Evolutionary conservation across 2,113 vertebrate species (phyloP).

Genomic region (Neodon shergylaensis): DNA sequence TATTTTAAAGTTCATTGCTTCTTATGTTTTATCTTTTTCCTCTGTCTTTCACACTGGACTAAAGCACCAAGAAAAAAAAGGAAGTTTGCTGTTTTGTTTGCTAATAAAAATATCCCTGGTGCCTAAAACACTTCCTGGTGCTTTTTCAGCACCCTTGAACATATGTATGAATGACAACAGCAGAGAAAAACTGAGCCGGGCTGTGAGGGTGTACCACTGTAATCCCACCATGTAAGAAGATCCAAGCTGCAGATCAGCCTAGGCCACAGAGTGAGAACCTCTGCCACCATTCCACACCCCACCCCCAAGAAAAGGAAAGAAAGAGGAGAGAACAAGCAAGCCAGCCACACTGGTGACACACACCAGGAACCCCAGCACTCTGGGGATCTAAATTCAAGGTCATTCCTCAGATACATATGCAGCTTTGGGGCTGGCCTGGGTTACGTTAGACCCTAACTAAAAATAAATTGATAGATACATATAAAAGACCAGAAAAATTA

Average conservation of each 20-base stretch:
- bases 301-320: not conserved
- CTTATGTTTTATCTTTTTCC: not conserved
- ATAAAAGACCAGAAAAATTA: not conserved
- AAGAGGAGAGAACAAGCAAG: not conserved
- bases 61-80: slow-evolving; percentile 27
- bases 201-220: not conserved
- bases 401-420: not conserved
- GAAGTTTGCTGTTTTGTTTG: slow-evolving; percentile 38
- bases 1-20: slow-evolving; percentile 22
- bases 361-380: not conserved
- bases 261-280: not conserved
- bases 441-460: not conserved
- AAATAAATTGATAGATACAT: not conserved
- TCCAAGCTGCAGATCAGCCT: not conserved
- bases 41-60: slow-evolving; percentile 5
- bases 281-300: not conserved
- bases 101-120: not conserved
- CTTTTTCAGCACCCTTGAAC: slow-evolving; percentile 33
- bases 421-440: not conserved
- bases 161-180: not conserved
- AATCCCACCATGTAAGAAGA: not conserved
- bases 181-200: not conserved
- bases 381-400: not conserved
- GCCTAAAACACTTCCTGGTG: slow-evolving; percentile 44
- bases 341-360: not conserved